A percentile compares a stretch with the other conserved stretches of the same genome.
These are phyloP conservation scores for Aphrophora alni DNA, from an alignment of 2,888 invertebrate species.

Conservation along the genomic window DNA sequence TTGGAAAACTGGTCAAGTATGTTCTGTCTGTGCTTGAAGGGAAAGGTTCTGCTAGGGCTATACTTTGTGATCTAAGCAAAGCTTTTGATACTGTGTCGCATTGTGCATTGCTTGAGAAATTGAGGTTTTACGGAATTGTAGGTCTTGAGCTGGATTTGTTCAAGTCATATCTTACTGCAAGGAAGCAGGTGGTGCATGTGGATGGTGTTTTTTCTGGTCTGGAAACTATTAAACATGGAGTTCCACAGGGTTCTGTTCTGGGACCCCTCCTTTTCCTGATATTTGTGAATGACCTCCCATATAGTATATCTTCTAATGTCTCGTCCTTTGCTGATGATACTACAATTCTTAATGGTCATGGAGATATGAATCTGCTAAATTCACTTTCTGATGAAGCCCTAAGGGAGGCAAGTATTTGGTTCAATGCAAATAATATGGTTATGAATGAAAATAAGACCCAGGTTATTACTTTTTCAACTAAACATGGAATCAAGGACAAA, in stretches of 20 bases:
- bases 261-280: conserved; percentile 19
- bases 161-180: not conserved
- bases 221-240: conserved; percentile 3
- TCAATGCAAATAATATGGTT: not conserved
- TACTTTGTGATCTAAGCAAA: conserved; percentile 23
- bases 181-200: conserved; percentile 15
- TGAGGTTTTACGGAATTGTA: not conserved
- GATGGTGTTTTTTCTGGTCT: conserved; percentile 5
- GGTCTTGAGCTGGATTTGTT: not conserved
- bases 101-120: conserved; percentile 10
- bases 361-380: not conserved
- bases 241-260: conserved; percentile 21
- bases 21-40: conserved; percentile 4
- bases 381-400: not conserved
- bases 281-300: conserved; percentile 6
- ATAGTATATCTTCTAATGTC: not conserved
- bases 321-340: conserved; percentile 21
- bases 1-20: not conserved
- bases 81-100: conserved; percentile 19
- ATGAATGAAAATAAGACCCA: conserved; percentile 55
- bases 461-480: no score
- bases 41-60: not conserved
- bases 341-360: not conserved
- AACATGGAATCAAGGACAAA: no score
- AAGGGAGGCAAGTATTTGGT: not conserved